phyloP scores from a whole-genome alignment of 2,113 vertebrate species.

The Solea senegalensis region DNA sequence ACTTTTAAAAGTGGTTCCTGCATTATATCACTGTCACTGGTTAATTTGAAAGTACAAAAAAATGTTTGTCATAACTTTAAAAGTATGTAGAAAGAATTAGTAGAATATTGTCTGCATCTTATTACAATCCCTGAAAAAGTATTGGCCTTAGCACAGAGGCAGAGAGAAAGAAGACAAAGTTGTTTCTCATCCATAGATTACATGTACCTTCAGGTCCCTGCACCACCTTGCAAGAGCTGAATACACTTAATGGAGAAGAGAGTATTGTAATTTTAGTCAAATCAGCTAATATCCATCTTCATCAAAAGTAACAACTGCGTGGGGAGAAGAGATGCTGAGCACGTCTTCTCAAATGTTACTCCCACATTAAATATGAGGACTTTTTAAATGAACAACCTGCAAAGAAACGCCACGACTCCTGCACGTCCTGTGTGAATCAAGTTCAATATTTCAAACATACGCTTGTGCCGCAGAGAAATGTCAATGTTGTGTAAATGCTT shows the following conservation, averaged over 20 bases:
- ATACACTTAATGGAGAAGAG: conserved; percentile 68
- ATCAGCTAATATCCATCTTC: conserved; percentile 61
- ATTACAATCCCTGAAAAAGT: conserved; percentile 40
- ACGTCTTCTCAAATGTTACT: conserved; percentile 61
- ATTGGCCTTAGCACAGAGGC: conserved; percentile 60
- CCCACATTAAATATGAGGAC: conserved; percentile 55
- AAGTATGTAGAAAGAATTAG: conserved; percentile 21
- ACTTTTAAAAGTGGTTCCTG: conserved; percentile 9
- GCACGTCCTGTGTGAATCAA: conserved; percentile 6
- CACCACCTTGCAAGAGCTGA: conserved; percentile 75
- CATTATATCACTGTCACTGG: conserved; percentile 14
- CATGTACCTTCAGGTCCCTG: conserved; percentile 77
- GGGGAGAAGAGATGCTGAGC: conserved; percentile 61
- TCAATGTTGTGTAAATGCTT: conserved; percentile 5
- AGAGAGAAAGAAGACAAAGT: conserved; percentile 60
- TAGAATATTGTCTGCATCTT: conserved; percentile 48
- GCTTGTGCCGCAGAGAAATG: conserved; percentile 15
- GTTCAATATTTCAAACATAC: conserved; percentile 9
- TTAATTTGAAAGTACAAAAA: conserved; percentile 3
- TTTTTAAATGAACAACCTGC: conserved; percentile 39
- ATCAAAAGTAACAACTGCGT: conserved; percentile 71
- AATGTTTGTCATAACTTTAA: conserved; percentile 24
- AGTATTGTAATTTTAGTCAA: conserved; percentile 69
- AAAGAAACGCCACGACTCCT: conserved; percentile 11
- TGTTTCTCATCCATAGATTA: conserved; percentile 65